Base-by-base conservation (phyloP, 1,140 invertebrate genomes). In the Bombus breviceps region DNA sequence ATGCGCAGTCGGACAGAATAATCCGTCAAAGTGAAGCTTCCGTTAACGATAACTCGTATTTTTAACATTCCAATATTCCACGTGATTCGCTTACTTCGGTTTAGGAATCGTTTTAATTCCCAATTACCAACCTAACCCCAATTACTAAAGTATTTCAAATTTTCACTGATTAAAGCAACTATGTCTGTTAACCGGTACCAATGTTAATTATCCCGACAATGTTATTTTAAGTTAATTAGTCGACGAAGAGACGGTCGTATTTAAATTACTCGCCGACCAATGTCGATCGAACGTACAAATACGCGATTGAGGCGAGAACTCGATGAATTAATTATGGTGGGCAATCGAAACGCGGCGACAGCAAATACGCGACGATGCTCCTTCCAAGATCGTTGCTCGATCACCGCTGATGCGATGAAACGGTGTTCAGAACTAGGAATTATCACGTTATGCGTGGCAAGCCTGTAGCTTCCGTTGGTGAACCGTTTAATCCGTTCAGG, bases 321-420 rank as follows among this genome's bases (percentile, higher is more conserved):
- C 5, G 69, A 28, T 28, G 69, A 72, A 72, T 72, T 41, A 72
- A 41, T 72, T 72, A 41, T 15, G 28, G 9, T 12, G 32, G 25
- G 9, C 18, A 22, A 37, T 25, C 34, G 22, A 25, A 37, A 37
- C 22, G 34, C 18, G 5, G 28, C 25, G 13, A 22, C 22, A 22
- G 32, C 13, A 66, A 66, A 72, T 41, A 41, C 39, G 6, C 22
- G 13, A 15, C 28, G 37, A 22, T 41, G 69, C 39, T 72, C 28
- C 39, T 72, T 72, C 39, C 25, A 72, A 72, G 69, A 72, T 72
- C 69, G 39, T 25, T 72, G 39, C 25, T 41, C 37, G 39, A 72
- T 41, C 37, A 22, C 28, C 15, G 39, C 25, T 41, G 47, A 22
- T 53, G 5, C 5, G 39, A n/a, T 41, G 37, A 41, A 72, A 15